Base-by-base conservation (phyloP, 2,113 vertebrate genomes). In the Nycticorax nycticorax region DNA sequence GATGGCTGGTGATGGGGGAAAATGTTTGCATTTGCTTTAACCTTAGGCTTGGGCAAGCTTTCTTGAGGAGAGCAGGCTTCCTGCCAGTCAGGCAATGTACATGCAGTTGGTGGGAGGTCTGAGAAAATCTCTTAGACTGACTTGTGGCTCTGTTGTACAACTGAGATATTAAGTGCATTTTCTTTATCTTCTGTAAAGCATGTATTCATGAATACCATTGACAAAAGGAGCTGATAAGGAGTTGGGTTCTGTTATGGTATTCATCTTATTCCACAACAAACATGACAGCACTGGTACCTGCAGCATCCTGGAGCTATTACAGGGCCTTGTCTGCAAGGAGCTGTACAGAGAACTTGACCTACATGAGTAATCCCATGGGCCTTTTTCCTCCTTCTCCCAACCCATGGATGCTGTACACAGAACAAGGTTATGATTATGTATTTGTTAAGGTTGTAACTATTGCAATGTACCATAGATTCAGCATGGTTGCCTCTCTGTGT, bases 151-250 rank as follows among this genome's bases (percentile, higher is more conserved):
- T 14, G 23, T 30, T 72, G 76, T 48, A 17, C 63, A 57, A 1
- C 23, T 69, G 66, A 64, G 43, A 27, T 75, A 22, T 5, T 63
- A 48, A 68, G 30, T 73, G 23, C 73, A 5, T 89, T 85, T 77
- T 60, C n/a, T 60, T 78, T 64, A 15, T 57, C 83, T 59, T 66
- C 64, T 89, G 6, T 69, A 26, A 82, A 91, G 74, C 41, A 6
- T 57, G 45, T 26, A 9, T 83, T 74, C 30, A 10, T 41, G 19
- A 85, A 30, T 39, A 39, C 0, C 0, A 2, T 27, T 75, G 45
- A 48, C 35, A 26, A 21, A 67, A 90, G 57, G n/a, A 87, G 80
- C 56, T 77, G 86, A 33, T 66, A 56, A 20, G 79, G 79, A 87
- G 47, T 30, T 69, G 53, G 7, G 55, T 83, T 80, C 32, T 92